A percentile compares a stretch with the other conserved stretches of the same genome.
phyloP scores from a whole-genome alignment of 2,113 vertebrate species.

The Lophotis ruficrista region DNA sequence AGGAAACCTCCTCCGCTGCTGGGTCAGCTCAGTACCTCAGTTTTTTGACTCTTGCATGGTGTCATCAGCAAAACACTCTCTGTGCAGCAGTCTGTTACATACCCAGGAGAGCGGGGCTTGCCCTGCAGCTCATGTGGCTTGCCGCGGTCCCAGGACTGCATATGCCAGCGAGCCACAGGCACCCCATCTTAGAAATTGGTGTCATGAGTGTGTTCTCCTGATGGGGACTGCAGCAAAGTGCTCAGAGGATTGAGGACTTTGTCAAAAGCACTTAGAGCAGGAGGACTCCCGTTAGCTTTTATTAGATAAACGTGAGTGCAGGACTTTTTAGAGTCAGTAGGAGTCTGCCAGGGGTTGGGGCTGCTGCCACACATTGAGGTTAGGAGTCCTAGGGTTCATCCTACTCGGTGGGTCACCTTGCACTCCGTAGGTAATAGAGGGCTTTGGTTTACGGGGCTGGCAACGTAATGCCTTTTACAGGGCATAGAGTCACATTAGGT shows the following conservation, averaged over 20 bases:
- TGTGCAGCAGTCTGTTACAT: rapidly evolving
- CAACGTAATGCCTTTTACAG: neutral
- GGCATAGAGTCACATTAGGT: rapidly evolving
- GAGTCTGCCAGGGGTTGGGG: neutral
- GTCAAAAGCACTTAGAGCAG: neutral
- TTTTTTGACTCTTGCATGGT: rapidly evolving
- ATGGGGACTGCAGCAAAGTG: neutral
- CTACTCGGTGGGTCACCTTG: rapidly evolving
- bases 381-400: neutral
- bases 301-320: too few relatives aligned
- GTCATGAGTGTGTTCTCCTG: rapidly evolving
- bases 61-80: neutral
- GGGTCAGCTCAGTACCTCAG: neutral
- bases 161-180: rapidly evolving
- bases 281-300: neutral
- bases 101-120: neutral
- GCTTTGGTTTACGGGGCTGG: neutral
- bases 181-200: neutral
- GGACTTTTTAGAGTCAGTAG: neutral
- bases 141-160: rapidly evolving
- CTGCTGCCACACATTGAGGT: neutral
- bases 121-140: neutral
- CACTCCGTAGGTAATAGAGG: neutral
- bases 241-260: neutral
- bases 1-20: neutral